Evolutionary conservation across 2,113 vertebrate genomes (phyloP).

Genomic region (Equus przewalskii): DNA sequence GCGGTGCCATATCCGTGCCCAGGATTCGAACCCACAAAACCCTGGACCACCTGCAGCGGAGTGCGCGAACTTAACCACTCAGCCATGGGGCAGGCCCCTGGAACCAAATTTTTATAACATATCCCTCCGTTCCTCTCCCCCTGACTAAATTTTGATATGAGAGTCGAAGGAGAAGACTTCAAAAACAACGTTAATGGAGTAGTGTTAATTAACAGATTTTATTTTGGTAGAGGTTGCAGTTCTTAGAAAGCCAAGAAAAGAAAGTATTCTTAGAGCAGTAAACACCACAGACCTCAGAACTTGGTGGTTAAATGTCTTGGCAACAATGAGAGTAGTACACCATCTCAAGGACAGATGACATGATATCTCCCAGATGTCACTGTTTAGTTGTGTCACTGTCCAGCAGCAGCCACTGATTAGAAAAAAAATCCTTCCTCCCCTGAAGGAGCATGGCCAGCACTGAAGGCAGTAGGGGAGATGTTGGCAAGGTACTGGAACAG

Average conservation of each 20-base stretch:
- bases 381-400: slow-evolving; percentile 67
- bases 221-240: neutral
- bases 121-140: neutral
- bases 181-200: neutral
- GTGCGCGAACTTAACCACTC: too few species aligned
- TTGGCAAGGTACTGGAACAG: slow-evolving; percentile 78
- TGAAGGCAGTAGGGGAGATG: slow-evolving; percentile 75
- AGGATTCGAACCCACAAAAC: too few species aligned
- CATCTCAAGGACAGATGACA: slow-evolving; percentile 67
- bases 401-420: slow-evolving; percentile 68
- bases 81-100: too few species aligned
- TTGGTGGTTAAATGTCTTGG: slow-evolving; percentile 8
- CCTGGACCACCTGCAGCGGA: too few species aligned
- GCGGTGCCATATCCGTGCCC: too few species aligned
- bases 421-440: slow-evolving; percentile 43
- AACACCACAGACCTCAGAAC: neutral
- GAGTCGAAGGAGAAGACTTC: neutral
- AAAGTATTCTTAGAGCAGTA: neutral
- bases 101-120: neutral
- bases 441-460: slow-evolving; percentile 53
- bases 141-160: neutral
- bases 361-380: slow-evolving; percentile 77
- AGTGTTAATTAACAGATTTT: slow-evolving; percentile 12
- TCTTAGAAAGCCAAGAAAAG: slow-evolving; percentile 51
- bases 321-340: neutral